Base-by-base conservation (phyloP, 2,797 vertebrate species). In the Eulemur albifrons region DNA sequence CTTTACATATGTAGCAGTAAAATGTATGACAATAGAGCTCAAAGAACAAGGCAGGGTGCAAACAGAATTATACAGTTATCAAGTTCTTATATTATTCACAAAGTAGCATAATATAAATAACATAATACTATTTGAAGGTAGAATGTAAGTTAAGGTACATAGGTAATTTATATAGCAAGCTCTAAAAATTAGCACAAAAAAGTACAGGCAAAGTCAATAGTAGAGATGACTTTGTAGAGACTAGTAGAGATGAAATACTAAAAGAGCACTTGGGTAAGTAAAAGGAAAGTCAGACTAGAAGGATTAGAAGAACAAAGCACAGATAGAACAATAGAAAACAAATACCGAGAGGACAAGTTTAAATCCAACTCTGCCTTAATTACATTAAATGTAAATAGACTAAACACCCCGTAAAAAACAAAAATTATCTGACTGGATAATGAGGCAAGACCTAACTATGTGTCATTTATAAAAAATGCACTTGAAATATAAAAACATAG, bases 151-250 rank as follows among this genome's bases (percentile, higher is more conserved):
- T 40, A 91, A 93, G 7, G 14, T 61, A 1, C 57, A 21, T 20
- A 95, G 32, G 43, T 70, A 69, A 87, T 94, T 88, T 77, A 67
- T 75, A 59, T 9, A 81, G 63, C 4, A 77, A 73, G 27, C 21
- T 95, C 32, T 73, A 85, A 79, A 95, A 88, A 35, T 73, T 70
- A 90, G 82, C 5, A 70, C 20, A 88, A 70, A 77, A 81, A 89
- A 35, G 13, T 32, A 87, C 13, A 80, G 27, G 38, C 6, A 83
- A 82, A 75, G 1, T 65, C 32, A 72, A 45, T 15, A 65, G 48
- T 94, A 13, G 15, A 73, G 11, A 80, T 57, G 25, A 94, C 40
- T 40, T 40, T 40, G 40, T 40, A 40, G 40, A 40, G 40, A 72
- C 38, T 15, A 65, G 48, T 93, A 13, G 15, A 73, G 11, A 80